These are phyloP conservation scores for Aspidiotus rigidus DNA, from an alignment of 2,888 invertebrate genomes.

Conservation along the genomic window DNA sequence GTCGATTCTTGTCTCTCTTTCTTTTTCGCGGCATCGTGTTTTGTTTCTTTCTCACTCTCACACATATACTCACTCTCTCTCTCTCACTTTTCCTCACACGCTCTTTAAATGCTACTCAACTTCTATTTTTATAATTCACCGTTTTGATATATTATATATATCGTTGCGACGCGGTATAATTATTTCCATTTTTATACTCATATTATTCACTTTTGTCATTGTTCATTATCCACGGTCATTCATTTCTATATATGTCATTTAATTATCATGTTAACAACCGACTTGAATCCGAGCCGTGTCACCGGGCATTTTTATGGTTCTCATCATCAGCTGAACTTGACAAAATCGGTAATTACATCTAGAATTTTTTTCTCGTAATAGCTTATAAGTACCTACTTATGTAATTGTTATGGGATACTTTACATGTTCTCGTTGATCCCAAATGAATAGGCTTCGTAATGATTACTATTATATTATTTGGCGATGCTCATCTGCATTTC, in stretches of 20 bases:
- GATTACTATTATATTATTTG: too few relatives aligned
- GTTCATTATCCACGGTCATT: conserved; percentile 30
- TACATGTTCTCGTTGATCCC: too few relatives aligned
- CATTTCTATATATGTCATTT: conserved; percentile 31
- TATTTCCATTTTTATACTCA: conserved; percentile 25
- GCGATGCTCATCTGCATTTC: too few relatives aligned
- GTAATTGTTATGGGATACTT: too few relatives aligned
- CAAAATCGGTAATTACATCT: conserved; percentile 32
- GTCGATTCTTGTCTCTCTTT: too few relatives aligned
- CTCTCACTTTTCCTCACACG: neutral
- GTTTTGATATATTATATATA: conserved; percentile 19
- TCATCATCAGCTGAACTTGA: conserved; percentile 33
- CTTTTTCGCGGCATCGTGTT: neutral
- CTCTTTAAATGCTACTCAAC: neutral
- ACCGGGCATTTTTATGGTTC: conserved; percentile 33
- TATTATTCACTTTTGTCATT: conserved; percentile 32
- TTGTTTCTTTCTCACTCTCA: neutral
- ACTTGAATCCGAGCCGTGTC: conserved; percentile 33
- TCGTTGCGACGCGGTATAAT: conserved; percentile 22
- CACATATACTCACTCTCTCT: neutral
- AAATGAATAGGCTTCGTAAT: too few relatives aligned
- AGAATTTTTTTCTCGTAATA: neutral
- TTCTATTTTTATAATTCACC: neutral
- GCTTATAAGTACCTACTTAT: too few relatives aligned
- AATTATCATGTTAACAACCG: conserved; percentile 34